phyloP scores from a whole-genome alignment of 64 coral and sea anemone species.

The Actinia equina region DNA sequence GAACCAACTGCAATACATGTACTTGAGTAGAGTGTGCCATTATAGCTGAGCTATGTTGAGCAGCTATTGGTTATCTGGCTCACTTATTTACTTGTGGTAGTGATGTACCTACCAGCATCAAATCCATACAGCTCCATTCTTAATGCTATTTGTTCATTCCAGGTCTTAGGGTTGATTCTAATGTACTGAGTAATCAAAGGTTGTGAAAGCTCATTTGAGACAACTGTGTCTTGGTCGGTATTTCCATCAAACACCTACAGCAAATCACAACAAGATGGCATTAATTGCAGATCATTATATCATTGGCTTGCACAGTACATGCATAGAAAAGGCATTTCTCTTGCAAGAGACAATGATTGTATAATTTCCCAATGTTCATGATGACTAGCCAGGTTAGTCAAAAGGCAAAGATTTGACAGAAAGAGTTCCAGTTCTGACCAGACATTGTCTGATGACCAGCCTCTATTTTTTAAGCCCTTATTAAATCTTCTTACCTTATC shows the following conservation, averaged over 20 bases:
- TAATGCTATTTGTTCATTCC: conserved; percentile 82
- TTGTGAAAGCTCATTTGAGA: conserved; percentile 35
- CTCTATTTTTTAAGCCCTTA: too few species aligned
- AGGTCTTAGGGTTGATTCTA: conserved; percentile 76
- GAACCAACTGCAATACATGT: too few species aligned
- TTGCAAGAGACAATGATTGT: too few species aligned
- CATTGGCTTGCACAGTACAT: neutral
- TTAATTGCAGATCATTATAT: neutral
- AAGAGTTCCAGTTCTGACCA: too few species aligned
- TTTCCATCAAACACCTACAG: conserved; percentile 82
- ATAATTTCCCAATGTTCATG: too few species aligned
- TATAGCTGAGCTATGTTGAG: too few species aligned
- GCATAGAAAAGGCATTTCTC: too few species aligned
- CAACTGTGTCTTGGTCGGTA: conserved; percentile 65
- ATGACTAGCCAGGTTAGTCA: too few species aligned
- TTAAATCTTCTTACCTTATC: neutral
- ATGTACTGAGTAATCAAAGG: conserved; percentile 65
- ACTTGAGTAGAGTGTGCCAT: too few species aligned
- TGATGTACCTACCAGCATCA: conserved; percentile 57
- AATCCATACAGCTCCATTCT: conserved; percentile 74
- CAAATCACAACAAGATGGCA: neutral
- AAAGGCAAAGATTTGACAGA: too few species aligned
- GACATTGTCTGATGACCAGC: too few species aligned
- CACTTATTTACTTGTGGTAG: neutral
- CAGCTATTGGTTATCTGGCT: too few species aligned